Evolutionary conservation across 2,113 vertebrate species (phyloP), one percentile per base, ranked within the genome.

Genomic region (Grantiella picta): DNA sequence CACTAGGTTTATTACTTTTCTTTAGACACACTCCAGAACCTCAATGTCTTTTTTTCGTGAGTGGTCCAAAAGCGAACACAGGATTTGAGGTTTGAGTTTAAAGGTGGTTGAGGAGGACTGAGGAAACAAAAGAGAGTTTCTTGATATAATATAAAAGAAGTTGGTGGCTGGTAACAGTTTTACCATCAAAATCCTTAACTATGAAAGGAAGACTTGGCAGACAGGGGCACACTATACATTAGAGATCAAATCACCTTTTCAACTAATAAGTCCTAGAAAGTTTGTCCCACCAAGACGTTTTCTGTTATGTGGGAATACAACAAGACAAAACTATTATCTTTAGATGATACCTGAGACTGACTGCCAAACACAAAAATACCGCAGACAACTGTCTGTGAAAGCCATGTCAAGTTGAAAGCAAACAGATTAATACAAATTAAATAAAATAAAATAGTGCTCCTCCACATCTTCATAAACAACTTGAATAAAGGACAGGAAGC

Each of bases 21-120:
- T 70, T 42, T 68, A 27, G 23, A 47, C 1, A 5, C 0, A 1
- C 8, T 52, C 8, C 11, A 44, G 38, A 2, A 36, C 3, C 10
- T 73, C 0, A 1, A 8, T 22, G 4, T 35, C 10, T 35, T 31
- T 86, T 28, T 79, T 24, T 27, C 36, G 12, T 45, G 25, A 60
- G 21, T 3, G 5, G 1, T 18, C n/a, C 36, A 68, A 68, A 77
- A 85, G 1, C n/a, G 9, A 83, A 29, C 17, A 27, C 4, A 40
- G 7, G 4, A 33, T 21, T 66, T 1, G 2, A 76, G 9, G 15
- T 56, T 4, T 13, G 59, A 68, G 1, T 17, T 76, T 53, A 29
- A 70, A 25, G n/a, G 79, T 0, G 36, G 24, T n/a, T 56, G 15
- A 57, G 10, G 6, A 65, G 3, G 25, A 45, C 10, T 65, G 29